Conservation (phyloP, 92 coral and sea anemone genomes). For the Heteractis magnifica region DNA sequence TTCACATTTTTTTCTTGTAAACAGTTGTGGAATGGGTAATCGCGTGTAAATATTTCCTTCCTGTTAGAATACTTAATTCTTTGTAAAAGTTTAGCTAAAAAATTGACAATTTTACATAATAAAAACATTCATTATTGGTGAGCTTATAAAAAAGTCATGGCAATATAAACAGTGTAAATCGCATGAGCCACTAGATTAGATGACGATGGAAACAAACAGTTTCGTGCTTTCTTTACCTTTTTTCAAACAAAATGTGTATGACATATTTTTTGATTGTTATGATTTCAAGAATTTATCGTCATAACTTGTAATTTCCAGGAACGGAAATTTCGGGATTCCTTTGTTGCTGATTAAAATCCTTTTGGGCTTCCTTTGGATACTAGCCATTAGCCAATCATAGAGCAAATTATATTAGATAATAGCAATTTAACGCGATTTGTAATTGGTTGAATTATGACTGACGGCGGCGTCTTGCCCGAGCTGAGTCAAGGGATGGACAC, state of each 20-base stretch:
- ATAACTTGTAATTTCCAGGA: neutral
- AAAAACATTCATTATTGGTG: neutral
- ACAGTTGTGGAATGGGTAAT: neutral
- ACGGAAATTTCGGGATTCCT: too few relatives aligned
- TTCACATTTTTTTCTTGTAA: neutral
- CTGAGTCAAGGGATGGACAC: conserved; percentile 54
- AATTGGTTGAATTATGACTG: conserved; percentile 14
- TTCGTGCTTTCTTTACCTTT: too few relatives aligned
- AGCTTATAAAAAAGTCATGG: too few relatives aligned
- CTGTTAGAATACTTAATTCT: too few relatives aligned
- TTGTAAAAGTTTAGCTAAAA: neutral
- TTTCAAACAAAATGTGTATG: too few relatives aligned
- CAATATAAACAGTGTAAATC: too few relatives aligned
- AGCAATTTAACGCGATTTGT: neutral
- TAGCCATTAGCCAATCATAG: conserved; percentile 10
- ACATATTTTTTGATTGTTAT: neutral
- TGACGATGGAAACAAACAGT: too few relatives aligned
- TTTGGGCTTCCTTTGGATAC: conserved; percentile 29
- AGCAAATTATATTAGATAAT: neutral
- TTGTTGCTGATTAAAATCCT: neutral
- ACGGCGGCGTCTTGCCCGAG: conserved; percentile 14
- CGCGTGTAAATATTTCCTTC: neutral
- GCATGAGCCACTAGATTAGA: too few relatives aligned
- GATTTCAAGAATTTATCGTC: neutral
- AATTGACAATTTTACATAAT: too few relatives aligned